These are phyloP conservation scores for Agriopis aurantiaria DNA, from an alignment of 2,888 invertebrate genomes.

Conservation along the genomic window DNA sequence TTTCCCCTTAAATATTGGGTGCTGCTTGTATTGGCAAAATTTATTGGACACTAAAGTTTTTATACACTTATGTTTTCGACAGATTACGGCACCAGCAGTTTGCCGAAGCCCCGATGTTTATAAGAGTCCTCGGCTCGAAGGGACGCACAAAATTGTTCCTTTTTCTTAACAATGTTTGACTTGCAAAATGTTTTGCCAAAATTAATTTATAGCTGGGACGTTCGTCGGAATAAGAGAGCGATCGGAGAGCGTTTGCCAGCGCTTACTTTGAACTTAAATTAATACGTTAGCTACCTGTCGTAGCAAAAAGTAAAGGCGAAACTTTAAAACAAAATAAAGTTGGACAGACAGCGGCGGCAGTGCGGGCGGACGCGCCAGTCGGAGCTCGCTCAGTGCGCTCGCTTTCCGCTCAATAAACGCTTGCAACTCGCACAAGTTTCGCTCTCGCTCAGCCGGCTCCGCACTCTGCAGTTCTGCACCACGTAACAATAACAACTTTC, in stretches of 20 bases:
- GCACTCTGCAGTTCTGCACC: conserved; percentile 50
- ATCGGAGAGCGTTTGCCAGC: conserved; percentile 20
- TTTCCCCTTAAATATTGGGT: conserved; percentile 57
- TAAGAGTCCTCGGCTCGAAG: conserved; percentile 64
- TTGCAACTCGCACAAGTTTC: conserved; percentile 56
- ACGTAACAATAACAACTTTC: conserved; percentile 59
- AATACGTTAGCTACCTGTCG: conserved; percentile 49
- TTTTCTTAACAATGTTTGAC: conserved; percentile 62
- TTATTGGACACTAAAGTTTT: conserved; percentile 79
- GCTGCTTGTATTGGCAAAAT: conserved; percentile 72
- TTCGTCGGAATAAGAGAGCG: conserved; percentile 18
- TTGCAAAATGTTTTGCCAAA: conserved; percentile 56
- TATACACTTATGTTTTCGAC: conserved; percentile 75
- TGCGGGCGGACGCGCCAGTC: conserved; percentile 42
- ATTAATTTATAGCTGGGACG: conserved; percentile 49
- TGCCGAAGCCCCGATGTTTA: conserved; percentile 64
- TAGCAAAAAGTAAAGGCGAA: conserved; percentile 53
- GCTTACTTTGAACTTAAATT: conserved; percentile 43
- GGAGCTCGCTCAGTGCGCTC: conserved; percentile 46
- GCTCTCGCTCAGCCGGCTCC: conserved; percentile 48
- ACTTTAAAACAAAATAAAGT: conserved; percentile 61
- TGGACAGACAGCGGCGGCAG: conserved; percentile 49
- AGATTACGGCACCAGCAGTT: conserved; percentile 72
- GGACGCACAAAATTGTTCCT: conserved; percentile 65
- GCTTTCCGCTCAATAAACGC: conserved; percentile 69